Conservation (phyloP, 2,113 vertebrate genomes). For the Pterophyllum scalare region DNA sequence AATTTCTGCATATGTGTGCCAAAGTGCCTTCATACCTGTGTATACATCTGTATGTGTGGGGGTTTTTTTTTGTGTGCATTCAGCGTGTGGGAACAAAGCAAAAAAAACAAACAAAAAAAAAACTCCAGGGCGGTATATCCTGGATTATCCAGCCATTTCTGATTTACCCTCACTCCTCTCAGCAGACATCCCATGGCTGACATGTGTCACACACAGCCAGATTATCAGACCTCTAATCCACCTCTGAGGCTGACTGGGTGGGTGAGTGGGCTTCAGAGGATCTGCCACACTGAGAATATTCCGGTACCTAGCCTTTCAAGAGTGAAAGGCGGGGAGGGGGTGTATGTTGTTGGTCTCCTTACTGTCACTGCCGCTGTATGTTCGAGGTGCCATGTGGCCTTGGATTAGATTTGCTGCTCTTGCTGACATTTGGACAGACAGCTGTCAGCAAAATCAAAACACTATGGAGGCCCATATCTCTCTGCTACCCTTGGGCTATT, state of each 20-base stretch:
- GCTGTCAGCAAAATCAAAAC: constrained; percentile 57
- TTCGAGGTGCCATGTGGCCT: constrained; percentile 51
- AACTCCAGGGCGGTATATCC: constrained; percentile 9
- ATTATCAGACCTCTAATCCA: constrained; percentile 76
- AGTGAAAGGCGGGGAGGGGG: background rate
- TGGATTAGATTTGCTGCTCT: constrained; percentile 72
- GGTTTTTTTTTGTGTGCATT: background rate
- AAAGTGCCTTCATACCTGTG: background rate
- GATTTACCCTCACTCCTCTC: constrained; percentile 46
- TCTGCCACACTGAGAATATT: constrained; percentile 69
- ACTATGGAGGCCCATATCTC: constrained; percentile 28
- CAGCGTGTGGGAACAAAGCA: background rate
- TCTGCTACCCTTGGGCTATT: constrained; percentile 54
- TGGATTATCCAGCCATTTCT: constrained; percentile 53
- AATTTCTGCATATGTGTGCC: constrained; percentile 10
- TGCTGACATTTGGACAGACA: constrained; percentile 71
- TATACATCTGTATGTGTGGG: background rate
- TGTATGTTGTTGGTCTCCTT: constrained; percentile 41
- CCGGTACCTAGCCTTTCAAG: constrained; percentile 58
- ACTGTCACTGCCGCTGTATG: constrained; percentile 51
- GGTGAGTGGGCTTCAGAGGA: constrained; percentile 66
- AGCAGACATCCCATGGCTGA: constrained; percentile 61
- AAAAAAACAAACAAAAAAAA: constrained; percentile 10
- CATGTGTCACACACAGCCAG: constrained; percentile 72
- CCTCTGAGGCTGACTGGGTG: constrained; percentile 52